These are phyloP conservation scores for Catostylus mosaicus DNA, from an alignment of 30 jellyfish, hydroid and myxozoan species.

Conservation along the genomic window DNA sequence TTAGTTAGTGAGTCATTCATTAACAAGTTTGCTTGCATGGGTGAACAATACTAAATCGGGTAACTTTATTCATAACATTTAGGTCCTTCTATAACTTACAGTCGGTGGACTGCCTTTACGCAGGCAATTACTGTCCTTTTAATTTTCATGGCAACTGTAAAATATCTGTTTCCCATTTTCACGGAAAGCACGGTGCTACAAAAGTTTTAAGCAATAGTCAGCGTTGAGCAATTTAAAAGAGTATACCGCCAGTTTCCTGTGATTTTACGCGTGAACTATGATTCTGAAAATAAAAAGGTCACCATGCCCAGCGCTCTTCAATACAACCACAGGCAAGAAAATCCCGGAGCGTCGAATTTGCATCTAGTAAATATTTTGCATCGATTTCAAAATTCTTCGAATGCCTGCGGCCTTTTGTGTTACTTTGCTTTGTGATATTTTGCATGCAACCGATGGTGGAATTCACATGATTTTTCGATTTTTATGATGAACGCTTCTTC, in stretches of 20 bases:
- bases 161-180: too few relatives aligned
- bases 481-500: neutral
- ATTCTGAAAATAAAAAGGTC: slow-evolving; percentile 34
- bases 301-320: slow-evolving; percentile 64
- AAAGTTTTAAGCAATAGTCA: too few relatives aligned
- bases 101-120: too few relatives aligned
- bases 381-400: neutral
- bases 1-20: too few relatives aligned
- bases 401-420: neutral
- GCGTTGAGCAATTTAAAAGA: neutral
- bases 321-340: slow-evolving; percentile 55
- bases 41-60: too few relatives aligned
- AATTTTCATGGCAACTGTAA: too few relatives aligned
- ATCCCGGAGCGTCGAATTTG: slow-evolving; percentile 11
- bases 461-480: neutral
- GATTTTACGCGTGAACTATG: neutral
- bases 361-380: neutral
- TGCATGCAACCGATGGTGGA: neutral
- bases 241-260: neutral
- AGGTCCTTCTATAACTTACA: too few relatives aligned
- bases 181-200: too few relatives aligned
- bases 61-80: too few relatives aligned
- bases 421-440: neutral
- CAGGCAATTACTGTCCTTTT: too few relatives aligned
- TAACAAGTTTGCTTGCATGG: too few relatives aligned